Evolutionary conservation across 2,113 vertebrate genomes (phyloP).

Genomic region (Indri indri): DNA sequence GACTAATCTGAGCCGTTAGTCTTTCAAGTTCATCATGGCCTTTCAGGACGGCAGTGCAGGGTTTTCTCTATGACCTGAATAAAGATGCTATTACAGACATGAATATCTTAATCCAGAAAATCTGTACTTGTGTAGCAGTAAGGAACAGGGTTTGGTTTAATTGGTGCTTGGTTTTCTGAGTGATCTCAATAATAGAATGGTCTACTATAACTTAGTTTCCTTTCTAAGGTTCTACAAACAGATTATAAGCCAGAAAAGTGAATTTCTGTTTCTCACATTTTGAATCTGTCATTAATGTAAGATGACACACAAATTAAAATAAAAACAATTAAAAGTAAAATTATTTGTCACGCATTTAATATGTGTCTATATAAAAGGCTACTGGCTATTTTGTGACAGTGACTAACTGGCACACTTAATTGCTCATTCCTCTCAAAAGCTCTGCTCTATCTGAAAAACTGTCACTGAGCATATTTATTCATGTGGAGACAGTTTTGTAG

Average conservation of each 20-base stretch:
- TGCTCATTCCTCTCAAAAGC: conserved; percentile 57
- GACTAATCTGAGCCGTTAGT: not conserved
- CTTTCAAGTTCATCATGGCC: not conserved
- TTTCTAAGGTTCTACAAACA: not conserved
- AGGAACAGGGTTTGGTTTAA: not conserved
- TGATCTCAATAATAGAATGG: not conserved
- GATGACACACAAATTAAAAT: not conserved
- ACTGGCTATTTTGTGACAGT: not conserved
- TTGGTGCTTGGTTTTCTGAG: not conserved
- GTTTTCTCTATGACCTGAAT: not conserved
- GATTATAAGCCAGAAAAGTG: not conserved
- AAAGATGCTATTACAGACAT: not conserved
- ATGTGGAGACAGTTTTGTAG: conserved; percentile 74
- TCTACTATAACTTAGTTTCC: not conserved
- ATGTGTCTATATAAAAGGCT: not conserved
- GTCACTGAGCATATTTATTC: conserved; percentile 66
- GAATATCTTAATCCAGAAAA: not conserved
- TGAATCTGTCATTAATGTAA: not conserved
- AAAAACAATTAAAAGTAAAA: not conserved
- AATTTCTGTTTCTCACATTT: not conserved
- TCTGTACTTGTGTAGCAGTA: not conserved
- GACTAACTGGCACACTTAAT: conserved; percentile 49
- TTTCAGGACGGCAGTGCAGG: not conserved
- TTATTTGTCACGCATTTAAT: not conserved
- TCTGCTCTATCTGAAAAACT: conserved; percentile 54